These are phyloP conservation scores for Petrocephalus sullivani DNA, from an alignment of 2,797 vertebrate genomes.

Conservation along the genomic window DNA sequence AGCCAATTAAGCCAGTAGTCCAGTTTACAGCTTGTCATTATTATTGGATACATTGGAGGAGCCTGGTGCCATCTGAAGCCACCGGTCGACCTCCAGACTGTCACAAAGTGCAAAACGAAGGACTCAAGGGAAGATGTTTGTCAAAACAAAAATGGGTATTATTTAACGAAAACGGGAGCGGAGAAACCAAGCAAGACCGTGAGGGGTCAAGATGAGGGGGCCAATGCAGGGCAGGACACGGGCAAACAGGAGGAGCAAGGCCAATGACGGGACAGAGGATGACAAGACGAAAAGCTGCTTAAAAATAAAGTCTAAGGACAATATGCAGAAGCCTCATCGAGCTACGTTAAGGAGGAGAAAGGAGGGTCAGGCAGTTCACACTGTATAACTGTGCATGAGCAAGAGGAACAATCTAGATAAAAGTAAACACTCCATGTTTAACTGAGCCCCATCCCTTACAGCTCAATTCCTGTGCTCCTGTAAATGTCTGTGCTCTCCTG, in stretches of 20 bases:
- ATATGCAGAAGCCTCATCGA: no score
- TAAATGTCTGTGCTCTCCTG: not conserved
- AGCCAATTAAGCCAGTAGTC: not conserved
- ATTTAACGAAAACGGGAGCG: no score
- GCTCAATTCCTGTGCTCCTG: not conserved
- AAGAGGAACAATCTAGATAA: not conserved
- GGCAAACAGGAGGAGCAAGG: no score
- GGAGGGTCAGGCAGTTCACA: not conserved
- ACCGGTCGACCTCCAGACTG: not conserved
- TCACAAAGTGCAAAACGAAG: not conserved
- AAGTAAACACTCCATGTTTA: not conserved
- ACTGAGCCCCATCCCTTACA: not conserved
- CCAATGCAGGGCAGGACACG: no score
- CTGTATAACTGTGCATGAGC: not conserved
- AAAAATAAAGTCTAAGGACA: no score
- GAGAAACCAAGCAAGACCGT: no score
- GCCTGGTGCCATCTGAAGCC: not conserved
- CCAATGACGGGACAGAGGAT: no score
- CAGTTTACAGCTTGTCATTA: not conserved
- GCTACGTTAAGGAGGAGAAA: no score
- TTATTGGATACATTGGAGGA: not conserved
- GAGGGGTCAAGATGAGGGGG: no score
- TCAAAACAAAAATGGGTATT: no score
- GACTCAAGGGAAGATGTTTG: no score
- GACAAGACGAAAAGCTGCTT: no score